Evolutionary conservation across 1,140 invertebrate genomes (phyloP).

Genomic region (Ditylenchus dipsaci): DNA sequence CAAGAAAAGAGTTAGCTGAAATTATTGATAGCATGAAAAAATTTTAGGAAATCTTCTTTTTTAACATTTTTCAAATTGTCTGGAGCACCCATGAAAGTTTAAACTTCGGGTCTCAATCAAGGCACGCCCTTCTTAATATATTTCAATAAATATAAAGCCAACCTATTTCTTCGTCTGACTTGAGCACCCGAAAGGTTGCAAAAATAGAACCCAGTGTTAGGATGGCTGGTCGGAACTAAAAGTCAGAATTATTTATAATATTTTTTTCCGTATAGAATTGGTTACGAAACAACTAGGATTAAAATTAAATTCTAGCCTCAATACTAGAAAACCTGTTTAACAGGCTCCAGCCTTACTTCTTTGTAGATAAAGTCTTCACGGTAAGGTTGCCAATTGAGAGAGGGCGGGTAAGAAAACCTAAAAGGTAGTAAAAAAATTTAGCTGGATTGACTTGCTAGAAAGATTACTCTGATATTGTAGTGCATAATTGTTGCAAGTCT

Average conservation of each 20-base stretch:
- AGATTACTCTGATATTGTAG: neutral
- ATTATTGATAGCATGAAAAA: neutral
- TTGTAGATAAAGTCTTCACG: slow-evolving; percentile 23
- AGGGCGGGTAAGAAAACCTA: slow-evolving; percentile 11
- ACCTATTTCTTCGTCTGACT: slow-evolving; percentile 35
- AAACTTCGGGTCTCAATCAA: no score
- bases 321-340: no score
- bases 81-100: no score
- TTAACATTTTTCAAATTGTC: no score
- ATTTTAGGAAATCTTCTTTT: neutral
- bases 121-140: no score
- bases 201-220: slow-evolving; percentile 34
- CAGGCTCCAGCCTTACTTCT: no score
- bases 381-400: slow-evolving; percentile 16
- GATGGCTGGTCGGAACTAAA: slow-evolving; percentile 38
- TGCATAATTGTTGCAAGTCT: neutral
- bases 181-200: slow-evolving; percentile 38
- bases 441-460: neutral
- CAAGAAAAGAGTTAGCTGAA: slow-evolving; percentile 22
- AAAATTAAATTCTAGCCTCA: no score
- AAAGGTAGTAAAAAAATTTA: neutral
- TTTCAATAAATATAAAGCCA: no score
- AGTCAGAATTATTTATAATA: neutral
- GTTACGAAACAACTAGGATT: neutral
- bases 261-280: neutral